Percentiles rank a stretch among this genome's conserved stretches.
Evolutionary conservation across 2,113 vertebrate species (phyloP).

Genomic region (Tetraodon nigroviridis): DNA sequence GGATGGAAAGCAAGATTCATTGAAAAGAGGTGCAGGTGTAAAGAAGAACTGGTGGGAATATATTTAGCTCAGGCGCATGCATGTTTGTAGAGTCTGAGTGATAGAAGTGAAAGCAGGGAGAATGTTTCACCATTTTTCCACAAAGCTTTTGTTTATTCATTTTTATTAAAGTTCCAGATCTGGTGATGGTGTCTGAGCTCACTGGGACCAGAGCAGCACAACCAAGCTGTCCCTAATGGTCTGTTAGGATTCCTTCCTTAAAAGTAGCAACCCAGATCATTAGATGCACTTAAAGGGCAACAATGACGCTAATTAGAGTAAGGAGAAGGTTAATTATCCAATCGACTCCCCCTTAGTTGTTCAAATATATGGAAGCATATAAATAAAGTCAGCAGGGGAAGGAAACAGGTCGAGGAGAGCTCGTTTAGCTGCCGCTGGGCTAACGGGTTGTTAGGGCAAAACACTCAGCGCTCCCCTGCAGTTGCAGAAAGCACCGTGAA

Average conservation of each 20-base stretch:
- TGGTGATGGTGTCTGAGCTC: too few relatives aligned
- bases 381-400: background rate
- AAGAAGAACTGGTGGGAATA: background rate
- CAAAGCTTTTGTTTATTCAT: too few relatives aligned
- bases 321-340: too few relatives aligned
- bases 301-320: too few relatives aligned
- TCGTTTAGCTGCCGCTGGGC: constrained; percentile 49
- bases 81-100: background rate
- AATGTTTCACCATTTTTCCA: too few relatives aligned
- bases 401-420: constrained; percentile 33
- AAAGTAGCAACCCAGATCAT: constrained; percentile 12
- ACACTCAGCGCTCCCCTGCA: constrained; percentile 51
- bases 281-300: background rate
- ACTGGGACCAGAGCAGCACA: too few relatives aligned
- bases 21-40: constrained; percentile 17
- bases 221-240: too few relatives aligned
- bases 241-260: background rate
- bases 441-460: constrained; percentile 49
- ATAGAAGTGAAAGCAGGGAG: background rate
- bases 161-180: too few relatives aligned
- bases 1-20: constrained; percentile 36
- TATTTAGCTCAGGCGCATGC: background rate
- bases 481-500: constrained; percentile 64
- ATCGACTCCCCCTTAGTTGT: too few relatives aligned
- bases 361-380: too few relatives aligned